Evolutionary conservation across 2,888 invertebrate genomes (phyloP).

Genomic region (Onchidella celtica): DNA sequence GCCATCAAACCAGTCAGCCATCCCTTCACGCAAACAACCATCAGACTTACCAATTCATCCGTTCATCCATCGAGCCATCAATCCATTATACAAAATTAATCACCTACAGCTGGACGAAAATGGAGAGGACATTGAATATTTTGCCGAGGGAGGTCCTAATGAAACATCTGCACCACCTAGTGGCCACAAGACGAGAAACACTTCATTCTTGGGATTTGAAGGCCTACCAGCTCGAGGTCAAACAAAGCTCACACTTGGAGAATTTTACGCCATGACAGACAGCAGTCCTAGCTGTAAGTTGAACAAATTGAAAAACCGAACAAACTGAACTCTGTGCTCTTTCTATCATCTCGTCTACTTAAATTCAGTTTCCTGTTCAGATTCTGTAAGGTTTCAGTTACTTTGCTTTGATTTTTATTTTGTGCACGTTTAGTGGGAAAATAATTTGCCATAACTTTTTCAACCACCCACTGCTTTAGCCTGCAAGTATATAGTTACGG

Average conservation of each 20-base stretch:
- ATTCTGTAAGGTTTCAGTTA: too few relatives aligned
- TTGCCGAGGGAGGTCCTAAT: neutral
- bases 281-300: conserved; percentile 26
- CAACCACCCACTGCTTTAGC: too few relatives aligned
- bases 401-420: too few relatives aligned
- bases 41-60: too few relatives aligned
- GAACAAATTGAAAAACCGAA: neutral
- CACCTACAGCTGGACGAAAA: neutral
- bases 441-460: too few relatives aligned
- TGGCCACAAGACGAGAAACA: neutral
- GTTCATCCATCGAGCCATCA: neutral
- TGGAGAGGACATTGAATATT: neutral
- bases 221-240: neutral
- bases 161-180: neutral
- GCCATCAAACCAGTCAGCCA: too few relatives aligned
- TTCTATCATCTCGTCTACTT: too few relatives aligned
- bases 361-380: too few relatives aligned
- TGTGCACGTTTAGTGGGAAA: too few relatives aligned
- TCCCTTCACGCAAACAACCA: too few relatives aligned
- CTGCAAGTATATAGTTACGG: too few relatives aligned
- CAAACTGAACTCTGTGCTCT: neutral
- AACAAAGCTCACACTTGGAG: conserved; percentile 40
- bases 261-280: conserved; percentile 42
- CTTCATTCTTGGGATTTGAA: neutral
- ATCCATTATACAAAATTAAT: too few relatives aligned